A percentile compares a stretch with the other conserved stretches of the same genome.
These are phyloP conservation scores for Synodontis membranacea DNA, from an alignment of 2,113 vertebrate species.

Conservation along the genomic window DNA sequence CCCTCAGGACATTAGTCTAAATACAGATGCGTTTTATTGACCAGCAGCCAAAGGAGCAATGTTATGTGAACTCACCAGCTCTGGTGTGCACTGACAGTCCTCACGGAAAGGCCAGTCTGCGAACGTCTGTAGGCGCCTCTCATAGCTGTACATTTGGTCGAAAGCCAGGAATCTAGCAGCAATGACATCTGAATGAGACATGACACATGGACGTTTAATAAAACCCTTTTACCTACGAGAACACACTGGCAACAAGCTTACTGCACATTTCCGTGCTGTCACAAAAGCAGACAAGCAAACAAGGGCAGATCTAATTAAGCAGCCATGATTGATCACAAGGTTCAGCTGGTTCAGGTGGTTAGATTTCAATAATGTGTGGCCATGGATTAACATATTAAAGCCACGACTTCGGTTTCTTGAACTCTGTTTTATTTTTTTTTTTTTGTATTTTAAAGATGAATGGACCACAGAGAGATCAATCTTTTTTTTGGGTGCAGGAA, in stretches of 20 bases:
- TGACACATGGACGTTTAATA: neutral
- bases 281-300: neutral
- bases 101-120: conserved; percentile 78
- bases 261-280: neutral
- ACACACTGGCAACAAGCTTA: no score
- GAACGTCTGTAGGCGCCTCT: conserved; percentile 73
- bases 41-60: neutral
- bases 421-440: neutral
- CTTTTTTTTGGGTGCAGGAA: no score
- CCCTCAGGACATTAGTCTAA: neutral
- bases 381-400: neutral
- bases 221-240: no score
- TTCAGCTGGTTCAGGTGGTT: conserved; percentile 16
- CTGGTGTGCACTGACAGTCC: conserved; percentile 77
- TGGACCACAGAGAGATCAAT: neutral
- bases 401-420: neutral
- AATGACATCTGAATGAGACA: conserved; percentile 35
- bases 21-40: neutral
- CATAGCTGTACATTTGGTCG: conserved; percentile 74
- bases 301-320: neutral
- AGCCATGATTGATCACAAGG: conserved; percentile 10
- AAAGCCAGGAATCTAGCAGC: conserved; percentile 54
- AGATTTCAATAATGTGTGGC: neutral
- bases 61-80: conserved; percentile 66
- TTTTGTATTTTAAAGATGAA: neutral